phyloP scores from a whole-genome alignment of 2,888 invertebrate genomes.

The Drosophila cognata region DNA sequence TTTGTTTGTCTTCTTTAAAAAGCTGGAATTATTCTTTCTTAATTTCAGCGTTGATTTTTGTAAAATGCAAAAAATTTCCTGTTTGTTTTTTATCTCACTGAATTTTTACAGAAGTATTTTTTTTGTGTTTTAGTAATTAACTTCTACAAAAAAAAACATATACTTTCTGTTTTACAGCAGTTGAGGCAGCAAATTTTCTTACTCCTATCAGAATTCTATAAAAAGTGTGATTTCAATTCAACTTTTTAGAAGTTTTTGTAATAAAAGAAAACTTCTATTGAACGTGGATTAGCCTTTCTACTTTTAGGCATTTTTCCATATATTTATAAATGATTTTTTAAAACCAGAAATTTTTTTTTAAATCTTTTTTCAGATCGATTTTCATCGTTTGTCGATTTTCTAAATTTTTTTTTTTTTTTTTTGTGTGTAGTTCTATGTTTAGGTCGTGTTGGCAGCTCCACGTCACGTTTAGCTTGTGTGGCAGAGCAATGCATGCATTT shows the following conservation, averaged over 20 bases:
- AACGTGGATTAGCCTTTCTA: background rate
- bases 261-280: background rate
- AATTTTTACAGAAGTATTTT: too few species aligned
- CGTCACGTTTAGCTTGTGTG: slow-evolving; percentile 42
- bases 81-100: too few species aligned
- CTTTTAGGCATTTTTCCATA: background rate
- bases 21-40: background rate
- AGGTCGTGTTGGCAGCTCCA: background rate
- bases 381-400: background rate
- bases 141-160: background rate
- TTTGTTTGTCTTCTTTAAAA: too few species aligned
- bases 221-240: background rate
- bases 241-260: background rate
- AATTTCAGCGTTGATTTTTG: too few species aligned
- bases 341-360: background rate
- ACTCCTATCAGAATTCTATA: background rate
- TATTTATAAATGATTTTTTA: background rate
- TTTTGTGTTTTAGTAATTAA: background rate
- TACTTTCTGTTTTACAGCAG: background rate
- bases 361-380: background rate
- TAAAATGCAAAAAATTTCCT: too few species aligned
- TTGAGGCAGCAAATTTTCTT: accelerated
- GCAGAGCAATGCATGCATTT: slow-evolving; percentile 50
- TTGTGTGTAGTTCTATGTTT: background rate
- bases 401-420: background rate